Evolutionary conservation across 2,888 invertebrate genomes (phyloP).

Genomic region (Cenopis cana): DNA sequence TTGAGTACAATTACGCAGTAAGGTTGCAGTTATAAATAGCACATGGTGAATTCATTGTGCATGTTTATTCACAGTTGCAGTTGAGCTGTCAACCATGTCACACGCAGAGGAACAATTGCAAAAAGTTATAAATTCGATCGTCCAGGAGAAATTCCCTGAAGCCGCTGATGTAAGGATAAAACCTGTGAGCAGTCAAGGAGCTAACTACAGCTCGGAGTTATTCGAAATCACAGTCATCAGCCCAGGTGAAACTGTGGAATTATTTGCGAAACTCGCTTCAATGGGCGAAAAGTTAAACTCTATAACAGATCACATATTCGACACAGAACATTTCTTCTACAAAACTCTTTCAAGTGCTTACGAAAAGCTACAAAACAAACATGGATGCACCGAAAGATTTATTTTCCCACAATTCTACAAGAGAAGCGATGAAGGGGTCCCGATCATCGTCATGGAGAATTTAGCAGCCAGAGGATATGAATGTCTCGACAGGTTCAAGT

Average conservation of each 20-base stretch:
- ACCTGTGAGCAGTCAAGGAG: background rate
- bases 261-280: conserved; percentile 5
- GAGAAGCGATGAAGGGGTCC: background rate
- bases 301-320: background rate
- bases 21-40: no score
- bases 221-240: background rate
- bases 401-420: conserved; percentile 20
- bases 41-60: no score
- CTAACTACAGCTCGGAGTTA: conserved; percentile 1
- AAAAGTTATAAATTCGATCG: background rate
- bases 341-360: background rate
- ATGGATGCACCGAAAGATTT: background rate
- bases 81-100: background rate
- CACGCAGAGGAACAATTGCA: conserved; percentile 1
- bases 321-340: background rate
- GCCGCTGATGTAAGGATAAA: background rate
- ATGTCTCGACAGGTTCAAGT: conserved; percentile 7
- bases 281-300: background rate
- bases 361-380: conserved; percentile 21
- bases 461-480: conserved; percentile 22
- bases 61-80: no score
- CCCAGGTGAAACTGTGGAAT: background rate
- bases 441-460: conserved; percentile 27
- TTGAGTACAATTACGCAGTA: no score
- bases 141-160: background rate